phyloP scores from a whole-genome alignment of 2,113 vertebrate genomes.

The Chamaea fasciata region DNA sequence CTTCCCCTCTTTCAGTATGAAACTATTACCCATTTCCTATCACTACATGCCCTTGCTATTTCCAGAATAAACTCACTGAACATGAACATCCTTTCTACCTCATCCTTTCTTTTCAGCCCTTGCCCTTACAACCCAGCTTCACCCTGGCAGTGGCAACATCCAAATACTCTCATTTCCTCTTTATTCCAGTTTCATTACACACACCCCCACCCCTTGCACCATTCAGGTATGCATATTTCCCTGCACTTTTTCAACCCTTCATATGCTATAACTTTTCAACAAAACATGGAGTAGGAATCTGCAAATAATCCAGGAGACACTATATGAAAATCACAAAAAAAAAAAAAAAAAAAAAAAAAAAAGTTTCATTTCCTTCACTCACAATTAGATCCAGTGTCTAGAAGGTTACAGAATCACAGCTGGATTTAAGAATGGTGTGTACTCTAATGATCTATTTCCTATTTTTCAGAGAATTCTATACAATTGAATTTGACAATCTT shows the following conservation, averaged over 20 bases:
- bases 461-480: not conserved
- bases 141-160: not conserved
- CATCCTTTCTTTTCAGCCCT: not conserved
- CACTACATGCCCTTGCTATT: not conserved
- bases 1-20: not conserved
- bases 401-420: not conserved
- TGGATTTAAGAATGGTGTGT: not conserved
- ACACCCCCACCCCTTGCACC: not conserved
- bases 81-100: not conserved
- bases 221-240: not conserved
- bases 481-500: not conserved
- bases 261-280: not conserved
- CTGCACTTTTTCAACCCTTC: not conserved
- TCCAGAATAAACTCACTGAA: not conserved
- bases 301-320: not conserved
- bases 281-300: not conserved
- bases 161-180: not conserved
- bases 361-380: not conserved
- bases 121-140: not conserved
- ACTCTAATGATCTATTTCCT: slow-evolving; percentile 6
- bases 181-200: not conserved
- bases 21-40: not conserved
- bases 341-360: not conserved
- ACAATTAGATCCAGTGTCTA: not conserved
- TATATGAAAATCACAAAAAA: not conserved